Evolutionary conservation across 1,140 invertebrate species (phyloP), one percentile per base, ranked within the genome.

Genomic region (Diabrotica undecimpunctata): DNA sequence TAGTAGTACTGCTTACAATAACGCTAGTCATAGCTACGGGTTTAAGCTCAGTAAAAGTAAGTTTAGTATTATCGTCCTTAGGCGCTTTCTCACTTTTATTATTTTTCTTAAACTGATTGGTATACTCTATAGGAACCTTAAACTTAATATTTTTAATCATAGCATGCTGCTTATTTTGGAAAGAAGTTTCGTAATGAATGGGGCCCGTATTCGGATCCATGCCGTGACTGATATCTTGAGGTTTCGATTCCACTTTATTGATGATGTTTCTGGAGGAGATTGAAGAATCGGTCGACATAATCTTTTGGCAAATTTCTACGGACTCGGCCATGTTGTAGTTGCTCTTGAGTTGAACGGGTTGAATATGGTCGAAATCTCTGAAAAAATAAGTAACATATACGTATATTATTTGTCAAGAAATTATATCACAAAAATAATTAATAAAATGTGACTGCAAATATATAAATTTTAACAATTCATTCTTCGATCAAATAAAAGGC

Each of bases 91-190:
- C 10, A 10, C 9, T 11, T 25, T 52, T 39, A 11, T n/a, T 39
- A 52, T 58, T 62, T 13, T 66, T 50, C 53, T 64, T 71, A 38
- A 67, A 72, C 39, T 53, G 54, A 41, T 66, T 74, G n/a, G 64
- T 74, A 67, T 77, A 79, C 36, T 73, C 71, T 11, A 65, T 61
- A 7, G 78, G 78, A 35, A 79, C 70, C 70, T 79, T 79, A 68
- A 79, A 79, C 64, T 79, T 79, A 54, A 79, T 79, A 68, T 79
- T 78, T 71, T 78, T 79, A 7, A 79, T 78, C 46, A 78, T 69
- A 5, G 76, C 74, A 53, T 74, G 76, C 54, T 74, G 69, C 36
- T 68, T 68, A 57, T 75, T 68, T 50, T 77, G 72, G 61, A 75
- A 77, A 8, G 75, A 77, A 12, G 72, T 77, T 65, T 75, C 76